Evolutionary conservation across 2,888 invertebrate genomes (phyloP).

Genomic region (Dioctria rufipes): DNA sequence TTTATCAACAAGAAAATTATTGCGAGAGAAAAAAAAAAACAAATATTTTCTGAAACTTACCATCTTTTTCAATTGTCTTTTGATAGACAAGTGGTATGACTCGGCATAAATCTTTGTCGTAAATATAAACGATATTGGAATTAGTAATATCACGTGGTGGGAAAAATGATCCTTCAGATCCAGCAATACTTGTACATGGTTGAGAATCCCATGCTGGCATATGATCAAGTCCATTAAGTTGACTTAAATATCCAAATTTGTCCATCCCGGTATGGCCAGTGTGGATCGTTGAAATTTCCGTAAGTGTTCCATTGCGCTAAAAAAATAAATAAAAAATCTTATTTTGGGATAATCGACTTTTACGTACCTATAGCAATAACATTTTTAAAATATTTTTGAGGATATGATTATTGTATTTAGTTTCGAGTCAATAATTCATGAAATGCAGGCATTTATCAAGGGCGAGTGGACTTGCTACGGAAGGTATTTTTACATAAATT

Average conservation of each 20-base stretch:
- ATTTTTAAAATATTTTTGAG: no score
- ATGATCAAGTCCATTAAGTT: conserved; percentile 82
- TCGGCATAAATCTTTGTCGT: conserved; percentile 90
- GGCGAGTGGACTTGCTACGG: no score
- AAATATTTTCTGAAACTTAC: conserved; percentile 67
- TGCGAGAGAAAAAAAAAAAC: no score
- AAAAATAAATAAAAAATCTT: no score
- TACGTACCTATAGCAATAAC: no score
- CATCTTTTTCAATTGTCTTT: conserved; percentile 80
- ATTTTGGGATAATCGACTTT: no score
- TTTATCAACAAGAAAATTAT: no score
- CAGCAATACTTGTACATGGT: conserved; percentile 82
- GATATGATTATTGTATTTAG: no score
- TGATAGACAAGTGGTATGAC: conserved; percentile 83
- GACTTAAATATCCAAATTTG: conserved; percentile 84
- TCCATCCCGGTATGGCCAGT: conserved; percentile 83
- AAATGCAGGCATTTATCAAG: no score
- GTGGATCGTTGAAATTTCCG: conserved; percentile 85
- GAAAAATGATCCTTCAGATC: conserved; percentile 88
- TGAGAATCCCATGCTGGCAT: conserved; percentile 83
- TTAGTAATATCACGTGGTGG: conserved; percentile 83
- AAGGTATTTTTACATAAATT: no score
- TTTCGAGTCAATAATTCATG: no score
- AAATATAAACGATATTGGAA: conserved; percentile 81
- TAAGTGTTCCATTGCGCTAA: conserved; percentile 85